Evolutionary conservation across 2,113 vertebrate genomes (phyloP), one percentile per base, ranked within the genome.

Genomic region (Sinocyclocheilus anophthalmus): DNA sequence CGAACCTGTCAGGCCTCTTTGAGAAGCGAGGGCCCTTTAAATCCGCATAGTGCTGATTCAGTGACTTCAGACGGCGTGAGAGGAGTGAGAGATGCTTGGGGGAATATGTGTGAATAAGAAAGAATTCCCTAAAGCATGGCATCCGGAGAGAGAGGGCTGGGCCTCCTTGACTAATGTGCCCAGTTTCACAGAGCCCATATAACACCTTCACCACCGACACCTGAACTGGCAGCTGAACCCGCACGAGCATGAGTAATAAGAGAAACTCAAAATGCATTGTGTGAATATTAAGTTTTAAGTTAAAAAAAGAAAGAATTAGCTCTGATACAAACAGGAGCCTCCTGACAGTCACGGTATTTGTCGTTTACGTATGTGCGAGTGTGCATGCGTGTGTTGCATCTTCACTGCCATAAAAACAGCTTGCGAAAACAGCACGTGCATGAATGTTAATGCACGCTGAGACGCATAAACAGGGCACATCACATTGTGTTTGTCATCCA

Each of bases 401-500:
- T 22, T 78, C 55, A 63, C 76, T 78, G 79, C 72, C 84, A 85
- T 82, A 83, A 81, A 83, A 83, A 83, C 81, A 83, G 81, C 65
- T 83, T 83, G 65, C 6, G 26, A 83, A 83, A 70, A 67, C 39
- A 78, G 79, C 76, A 70, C 80, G 39, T 75, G 78, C 53, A 45
- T 59, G 75, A 80, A 63, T 83, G 85, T 83, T 85, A 45, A 20
- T 85, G 73, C 73, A 90, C 37, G 85, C 84, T 86, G 53, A 83
- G 42, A 87, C 20, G 70, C 91, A 88, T 91, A 91, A 91, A 72
- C 13, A 87, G 84, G 78, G 79, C 79, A 67, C 78, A 72, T 86
- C 76, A 73, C 65, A 73, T 53, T 82, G 86, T 80, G 88, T 91
- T 88, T 91, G 37, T 90, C 89, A 87, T 88, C 88, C 86, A 75